Conservation (phyloP, 2,797 vertebrate species). For the Spondyliosoma cantharus region DNA sequence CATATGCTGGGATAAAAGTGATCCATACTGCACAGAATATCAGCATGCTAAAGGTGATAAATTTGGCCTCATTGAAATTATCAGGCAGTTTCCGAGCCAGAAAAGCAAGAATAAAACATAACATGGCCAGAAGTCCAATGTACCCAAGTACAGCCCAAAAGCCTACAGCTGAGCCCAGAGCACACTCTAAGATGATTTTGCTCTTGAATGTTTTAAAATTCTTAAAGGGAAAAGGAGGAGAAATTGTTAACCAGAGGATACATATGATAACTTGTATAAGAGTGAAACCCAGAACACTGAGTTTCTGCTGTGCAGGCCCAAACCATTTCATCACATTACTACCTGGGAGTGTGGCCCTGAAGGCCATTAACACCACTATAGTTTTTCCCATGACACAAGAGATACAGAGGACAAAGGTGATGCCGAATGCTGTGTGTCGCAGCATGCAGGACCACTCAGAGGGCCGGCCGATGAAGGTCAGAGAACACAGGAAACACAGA, state of each 20-base stretch:
- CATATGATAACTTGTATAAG: conserved; percentile 77
- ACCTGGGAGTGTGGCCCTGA: conserved; percentile 75
- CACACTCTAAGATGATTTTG: conserved; percentile 77
- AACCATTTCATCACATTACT: conserved; percentile 80
- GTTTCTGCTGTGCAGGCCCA: conserved; percentile 75
- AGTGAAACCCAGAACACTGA: conserved; percentile 77
- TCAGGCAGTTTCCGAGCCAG: conserved; percentile 77
- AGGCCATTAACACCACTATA: conserved; percentile 78
- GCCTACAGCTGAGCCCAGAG: conserved; percentile 70
- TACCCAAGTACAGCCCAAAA: conserved; percentile 80
- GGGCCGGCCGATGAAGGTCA: conserved; percentile 74
- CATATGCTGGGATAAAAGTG: conserved; percentile 80
- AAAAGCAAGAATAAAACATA: conserved; percentile 77
- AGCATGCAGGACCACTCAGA: conserved; percentile 82
- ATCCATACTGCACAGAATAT: conserved; percentile 83
- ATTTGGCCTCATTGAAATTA: conserved; percentile 79
- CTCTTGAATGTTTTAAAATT: conserved; percentile 68
- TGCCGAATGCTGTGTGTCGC: conserved; percentile 78
- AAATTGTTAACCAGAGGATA: conserved; percentile 73
- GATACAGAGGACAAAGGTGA: conserved; percentile 76
- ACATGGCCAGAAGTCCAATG: conserved; percentile 69
- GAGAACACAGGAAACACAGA: conserved; percentile 71
- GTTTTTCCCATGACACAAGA: conserved; percentile 74
- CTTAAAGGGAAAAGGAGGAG: conserved; percentile 69
- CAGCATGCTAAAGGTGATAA: conserved; percentile 81